phyloP scores from a whole-genome alignment of 2,888 invertebrate species.

The Adineta ricciae region DNA sequence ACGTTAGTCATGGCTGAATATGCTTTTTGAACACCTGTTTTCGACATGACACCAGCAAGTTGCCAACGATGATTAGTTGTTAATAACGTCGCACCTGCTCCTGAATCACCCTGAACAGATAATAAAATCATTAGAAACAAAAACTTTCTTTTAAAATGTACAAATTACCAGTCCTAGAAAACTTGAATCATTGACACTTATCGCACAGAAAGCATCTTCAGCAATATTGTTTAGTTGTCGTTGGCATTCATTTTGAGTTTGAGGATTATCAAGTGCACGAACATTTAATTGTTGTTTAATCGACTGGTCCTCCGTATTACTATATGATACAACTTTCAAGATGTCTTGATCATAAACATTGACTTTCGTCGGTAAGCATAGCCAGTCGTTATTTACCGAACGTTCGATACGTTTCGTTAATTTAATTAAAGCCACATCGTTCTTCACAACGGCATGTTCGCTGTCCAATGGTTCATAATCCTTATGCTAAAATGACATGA shows the following conservation, averaged over 20 bases:
- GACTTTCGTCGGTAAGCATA: neutral
- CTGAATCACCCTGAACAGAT: neutral
- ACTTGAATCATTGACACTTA: neutral
- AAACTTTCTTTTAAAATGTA: neutral
- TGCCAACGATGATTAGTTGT: neutral
- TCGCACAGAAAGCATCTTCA: constrained; percentile 11
- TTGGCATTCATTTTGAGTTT: neutral
- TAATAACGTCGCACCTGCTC: neutral
- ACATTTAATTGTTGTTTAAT: constrained; percentile 7
- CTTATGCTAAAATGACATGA: neutral
- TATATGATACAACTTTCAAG: neutral
- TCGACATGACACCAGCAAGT: neutral
- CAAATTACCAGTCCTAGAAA: neutral
- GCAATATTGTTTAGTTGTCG: neutral
- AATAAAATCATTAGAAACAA: neutral
- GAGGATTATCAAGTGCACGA: neutral
- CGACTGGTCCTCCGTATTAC: neutral
- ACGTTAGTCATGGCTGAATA: constrained; percentile 3
- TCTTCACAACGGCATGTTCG: neutral
- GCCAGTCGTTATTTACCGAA: neutral
- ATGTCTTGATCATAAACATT: neutral
- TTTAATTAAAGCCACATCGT: constrained; percentile 3
- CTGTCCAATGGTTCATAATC: neutral
- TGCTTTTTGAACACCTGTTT: neutral
- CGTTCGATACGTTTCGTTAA: constrained; percentile 13